phyloP scores from a whole-genome alignment of 2,888 invertebrate genomes.

The Hartigia nigra region DNA sequence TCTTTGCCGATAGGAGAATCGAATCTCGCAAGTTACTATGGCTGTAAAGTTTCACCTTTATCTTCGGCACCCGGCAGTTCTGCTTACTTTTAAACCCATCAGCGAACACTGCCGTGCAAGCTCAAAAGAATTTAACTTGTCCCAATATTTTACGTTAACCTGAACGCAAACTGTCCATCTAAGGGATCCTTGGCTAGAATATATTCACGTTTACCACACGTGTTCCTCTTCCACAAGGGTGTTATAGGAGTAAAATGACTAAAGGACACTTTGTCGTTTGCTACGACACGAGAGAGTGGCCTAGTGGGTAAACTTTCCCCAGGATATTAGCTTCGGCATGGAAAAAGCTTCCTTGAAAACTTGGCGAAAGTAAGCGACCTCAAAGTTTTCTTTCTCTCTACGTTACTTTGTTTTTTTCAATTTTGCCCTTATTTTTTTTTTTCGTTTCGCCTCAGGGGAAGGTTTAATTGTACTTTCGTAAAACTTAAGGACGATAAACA shows the following conservation, averaged over 20 bases:
- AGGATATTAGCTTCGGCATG: background rate
- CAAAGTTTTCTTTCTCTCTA: background rate
- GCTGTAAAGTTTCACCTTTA: constrained; percentile 40
- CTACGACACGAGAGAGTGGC: background rate
- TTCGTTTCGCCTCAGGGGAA: background rate
- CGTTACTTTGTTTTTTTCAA: background rate
- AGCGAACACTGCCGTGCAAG: constrained; percentile 19
- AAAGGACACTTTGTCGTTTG: background rate
- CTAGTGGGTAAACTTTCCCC: background rate
- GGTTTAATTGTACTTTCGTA: background rate
- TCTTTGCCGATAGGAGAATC: constrained; percentile 24
- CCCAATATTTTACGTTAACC: background rate
- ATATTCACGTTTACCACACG: background rate
- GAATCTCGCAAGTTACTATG: constrained; percentile 15
- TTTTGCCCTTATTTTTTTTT: background rate
- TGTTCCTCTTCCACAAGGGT: background rate
- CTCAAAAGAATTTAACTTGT: background rate
- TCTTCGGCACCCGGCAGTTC: constrained; percentile 25
- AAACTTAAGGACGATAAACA: background rate
- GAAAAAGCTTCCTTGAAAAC: background rate
- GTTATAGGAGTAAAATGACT: background rate
- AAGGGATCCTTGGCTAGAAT: background rate
- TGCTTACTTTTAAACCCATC: constrained; percentile 45
- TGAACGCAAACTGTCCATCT: background rate
- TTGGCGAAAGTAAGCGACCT: background rate